Evolutionary conservation across 2,113 vertebrate species (phyloP), one percentile per base, ranked within the genome.

Genomic region (Chionis minor): DNA sequence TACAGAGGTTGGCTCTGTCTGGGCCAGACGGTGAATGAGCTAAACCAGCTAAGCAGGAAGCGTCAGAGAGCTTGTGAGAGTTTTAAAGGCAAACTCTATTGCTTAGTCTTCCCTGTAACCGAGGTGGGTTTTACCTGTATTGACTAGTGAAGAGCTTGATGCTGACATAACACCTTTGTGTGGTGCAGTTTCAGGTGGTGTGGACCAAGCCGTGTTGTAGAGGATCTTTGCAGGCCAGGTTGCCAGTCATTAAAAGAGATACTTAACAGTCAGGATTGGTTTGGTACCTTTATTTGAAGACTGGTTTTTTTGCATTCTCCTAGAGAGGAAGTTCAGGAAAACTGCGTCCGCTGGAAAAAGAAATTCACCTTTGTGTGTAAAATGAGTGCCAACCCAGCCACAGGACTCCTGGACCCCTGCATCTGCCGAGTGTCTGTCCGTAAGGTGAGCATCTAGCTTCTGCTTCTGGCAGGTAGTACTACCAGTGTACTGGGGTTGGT

Each of bases 281-380:
- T 92, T 69, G 80, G 7, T 91, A 55, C 40, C 23, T 95, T 58
- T 75, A 66, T 75, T 77, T 73, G 19, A 84, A 24, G 38, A 22
- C 11, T 52, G 0, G 4, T 52, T n/a, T 40, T 38, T 70, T 49
- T n/a, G 4, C 8, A 8, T 78, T 69, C 69, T 44, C 1, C 2
- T 81, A 99, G 99, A 94, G 98, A 99, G 97, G 99, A 99, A 96
- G 99, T 99, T 51, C 99, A 98, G 83, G 99, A 99, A 95, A 99
- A 99, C 98, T 99, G 99, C 7, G 99, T 99, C 40, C 98, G 98
- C 89, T 99, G 99, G 99, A 99, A 98, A 94, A 99, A 99, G 98
- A 99, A 98, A 96, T 99, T 99, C 92, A 99, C 98, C 59, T 99
- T 99, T 40, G 98, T 99, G 94, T 99, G 99, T 61, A 99, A 99